Conservation (phyloP, 2,113 vertebrate species). For the Carettochelys insculpta region DNA sequence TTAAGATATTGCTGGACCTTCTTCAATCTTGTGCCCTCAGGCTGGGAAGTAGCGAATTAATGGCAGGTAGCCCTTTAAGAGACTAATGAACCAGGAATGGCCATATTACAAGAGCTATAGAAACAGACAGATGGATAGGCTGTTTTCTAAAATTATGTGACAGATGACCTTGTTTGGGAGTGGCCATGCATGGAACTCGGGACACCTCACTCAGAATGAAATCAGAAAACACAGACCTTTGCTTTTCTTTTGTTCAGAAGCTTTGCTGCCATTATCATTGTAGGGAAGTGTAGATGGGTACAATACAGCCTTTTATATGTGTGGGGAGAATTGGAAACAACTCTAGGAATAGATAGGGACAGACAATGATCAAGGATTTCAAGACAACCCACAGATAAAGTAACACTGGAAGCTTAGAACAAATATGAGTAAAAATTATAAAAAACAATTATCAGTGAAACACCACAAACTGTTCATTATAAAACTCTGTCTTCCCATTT, state of each 20-base stretch:
- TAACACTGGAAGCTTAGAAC: background rate
- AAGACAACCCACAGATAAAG: background rate
- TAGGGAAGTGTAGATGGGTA: background rate
- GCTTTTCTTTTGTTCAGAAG: background rate
- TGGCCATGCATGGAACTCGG: background rate
- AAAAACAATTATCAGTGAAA: too few relatives aligned
- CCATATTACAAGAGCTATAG: background rate
- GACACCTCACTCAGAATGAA: background rate
- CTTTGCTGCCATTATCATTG: background rate
- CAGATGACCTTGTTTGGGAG: conserved; percentile 4
- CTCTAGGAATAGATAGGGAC: conserved; percentile 46
- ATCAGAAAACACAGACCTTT: background rate
- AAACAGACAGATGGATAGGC: rapidly evolving
- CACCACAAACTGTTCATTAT: conserved; percentile 21
- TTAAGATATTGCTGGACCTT: background rate
- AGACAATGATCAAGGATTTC: conserved; percentile 34
- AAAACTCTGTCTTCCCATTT: conserved; percentile 27
- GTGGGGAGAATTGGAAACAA: conserved; percentile 52
- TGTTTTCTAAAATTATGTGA: background rate
- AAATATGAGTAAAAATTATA: conserved; percentile 3
- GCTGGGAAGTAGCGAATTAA: background rate
- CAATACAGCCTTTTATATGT: conserved; percentile 6
- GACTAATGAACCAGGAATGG: background rate
- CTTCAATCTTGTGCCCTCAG: background rate
- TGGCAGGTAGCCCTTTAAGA: background rate